phyloP scores from a whole-genome alignment of 2,888 invertebrate genomes.

The Cantharis lateralis region DNA sequence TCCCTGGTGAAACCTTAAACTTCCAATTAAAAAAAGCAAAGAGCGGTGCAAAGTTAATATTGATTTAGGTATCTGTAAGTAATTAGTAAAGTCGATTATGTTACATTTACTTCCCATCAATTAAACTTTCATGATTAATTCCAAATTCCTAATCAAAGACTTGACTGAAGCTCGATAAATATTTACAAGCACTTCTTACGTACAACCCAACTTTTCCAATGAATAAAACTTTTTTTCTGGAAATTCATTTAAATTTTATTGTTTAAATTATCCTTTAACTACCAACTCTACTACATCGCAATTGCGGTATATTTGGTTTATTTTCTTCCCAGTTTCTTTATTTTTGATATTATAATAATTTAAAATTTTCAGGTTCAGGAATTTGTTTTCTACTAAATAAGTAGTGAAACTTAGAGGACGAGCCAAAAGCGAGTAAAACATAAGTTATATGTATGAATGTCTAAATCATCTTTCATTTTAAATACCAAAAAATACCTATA shows the following conservation, averaged over 20 bases:
- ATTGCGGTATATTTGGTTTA: no score
- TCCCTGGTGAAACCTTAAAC: background rate
- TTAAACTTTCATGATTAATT: background rate
- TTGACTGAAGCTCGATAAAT: background rate
- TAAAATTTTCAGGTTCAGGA: no score
- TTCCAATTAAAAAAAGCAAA: background rate
- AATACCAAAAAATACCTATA: no score
- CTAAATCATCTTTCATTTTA: no score
- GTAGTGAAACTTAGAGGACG: no score
- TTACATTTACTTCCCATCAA: background rate
- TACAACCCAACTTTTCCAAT: background rate
- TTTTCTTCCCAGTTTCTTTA: no score
- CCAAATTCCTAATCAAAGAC: background rate
- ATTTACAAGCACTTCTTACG: background rate
- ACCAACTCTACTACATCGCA: no score
- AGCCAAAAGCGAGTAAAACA: no score
- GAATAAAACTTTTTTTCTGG: background rate
- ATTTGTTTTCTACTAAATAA: no score
- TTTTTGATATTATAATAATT: no score
- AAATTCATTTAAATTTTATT: background rate
- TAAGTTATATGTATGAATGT: no score
- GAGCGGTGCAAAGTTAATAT: background rate
- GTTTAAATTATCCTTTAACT: background rate
- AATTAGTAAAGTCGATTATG: background rate
- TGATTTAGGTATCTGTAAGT: background rate